phyloP scores from a whole-genome alignment of 2,797 vertebrate genomes.

The Cephalopachus bancanus region DNA sequence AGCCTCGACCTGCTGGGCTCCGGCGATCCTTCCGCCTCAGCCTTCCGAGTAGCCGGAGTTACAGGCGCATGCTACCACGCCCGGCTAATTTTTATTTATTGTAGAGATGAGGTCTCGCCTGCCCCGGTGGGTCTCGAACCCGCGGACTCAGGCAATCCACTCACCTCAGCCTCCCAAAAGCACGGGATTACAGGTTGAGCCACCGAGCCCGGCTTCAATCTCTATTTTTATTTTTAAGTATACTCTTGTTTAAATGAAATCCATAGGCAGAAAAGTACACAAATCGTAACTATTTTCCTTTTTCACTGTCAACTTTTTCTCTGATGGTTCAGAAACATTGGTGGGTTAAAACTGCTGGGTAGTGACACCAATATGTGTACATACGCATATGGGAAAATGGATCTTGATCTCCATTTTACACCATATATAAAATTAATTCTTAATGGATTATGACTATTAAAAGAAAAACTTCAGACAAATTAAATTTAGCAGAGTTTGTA shows the following conservation, averaged over 20 bases:
- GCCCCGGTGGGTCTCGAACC: too few relatives aligned
- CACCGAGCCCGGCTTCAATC: background rate
- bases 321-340: background rate
- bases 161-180: too few relatives aligned
- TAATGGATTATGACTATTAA: background rate
- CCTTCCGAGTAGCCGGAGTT: too few relatives aligned
- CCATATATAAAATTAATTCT: background rate
- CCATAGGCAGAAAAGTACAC: background rate
- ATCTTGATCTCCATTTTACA: background rate
- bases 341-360: background rate
- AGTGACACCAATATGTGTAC: background rate
- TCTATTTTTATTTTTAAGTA: constrained; percentile 6
- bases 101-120: too few relatives aligned
- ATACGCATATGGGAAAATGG: background rate
- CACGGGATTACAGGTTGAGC: too few relatives aligned
- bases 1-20: too few relatives aligned
- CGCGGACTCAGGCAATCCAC: too few relatives aligned
- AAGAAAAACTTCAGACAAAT: background rate
- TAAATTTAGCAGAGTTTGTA: background rate
- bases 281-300: background rate
- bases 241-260: background rate
- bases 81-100: too few relatives aligned
- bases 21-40: too few relatives aligned
- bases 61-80: too few relatives aligned
- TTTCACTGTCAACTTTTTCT: background rate